phyloP scores from a whole-genome alignment of 1,140 invertebrate species.

The Plodia interpunctella region DNA sequence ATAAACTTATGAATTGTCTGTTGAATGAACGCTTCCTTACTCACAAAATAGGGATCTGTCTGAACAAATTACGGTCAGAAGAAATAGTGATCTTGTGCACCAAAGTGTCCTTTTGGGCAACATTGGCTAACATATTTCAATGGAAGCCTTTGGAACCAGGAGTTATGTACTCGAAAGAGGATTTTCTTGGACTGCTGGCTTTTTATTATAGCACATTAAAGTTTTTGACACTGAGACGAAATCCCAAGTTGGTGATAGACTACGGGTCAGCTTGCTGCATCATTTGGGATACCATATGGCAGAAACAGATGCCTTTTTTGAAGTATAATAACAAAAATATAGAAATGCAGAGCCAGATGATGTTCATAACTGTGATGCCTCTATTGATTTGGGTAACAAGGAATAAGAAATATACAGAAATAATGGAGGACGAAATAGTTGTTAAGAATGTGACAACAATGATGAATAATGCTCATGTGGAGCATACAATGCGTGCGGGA shows the following conservation, averaged over 20 bases:
- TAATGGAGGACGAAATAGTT: slow-evolving; percentile 53
- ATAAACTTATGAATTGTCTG: neutral
- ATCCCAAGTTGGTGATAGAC: slow-evolving; percentile 38
- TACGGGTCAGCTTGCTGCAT: slow-evolving; percentile 46
- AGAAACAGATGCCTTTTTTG: slow-evolving; percentile 24
- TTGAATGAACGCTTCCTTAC: neutral
- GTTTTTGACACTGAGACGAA: slow-evolving; percentile 35
- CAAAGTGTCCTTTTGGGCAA: slow-evolving; percentile 45
- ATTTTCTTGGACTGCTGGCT: slow-evolving; percentile 45
- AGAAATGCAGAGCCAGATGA: slow-evolving; percentile 72
- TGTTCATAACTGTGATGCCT: slow-evolving; percentile 80
- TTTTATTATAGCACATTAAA: slow-evolving; percentile 56
- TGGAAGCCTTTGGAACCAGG: slow-evolving; percentile 34
- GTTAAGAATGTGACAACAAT: slow-evolving; percentile 75
- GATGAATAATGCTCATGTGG: slow-evolving; percentile 77
- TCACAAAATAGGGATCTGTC: neutral
- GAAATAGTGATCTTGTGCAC: slow-evolving; percentile 33
- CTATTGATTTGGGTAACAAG: slow-evolving; percentile 73
- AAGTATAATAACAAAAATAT: slow-evolving; percentile 26
- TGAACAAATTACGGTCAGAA: slow-evolving; percentile 44
- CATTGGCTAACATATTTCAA: slow-evolving; percentile 42
- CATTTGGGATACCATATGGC: slow-evolving; percentile 47
- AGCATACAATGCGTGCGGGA: slow-evolving; percentile 79
- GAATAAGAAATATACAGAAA: slow-evolving; percentile 24
- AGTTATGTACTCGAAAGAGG: slow-evolving; percentile 35